Base-by-base conservation (phyloP, 2,888 invertebrate genomes). In the Buathra laborator region DNA sequence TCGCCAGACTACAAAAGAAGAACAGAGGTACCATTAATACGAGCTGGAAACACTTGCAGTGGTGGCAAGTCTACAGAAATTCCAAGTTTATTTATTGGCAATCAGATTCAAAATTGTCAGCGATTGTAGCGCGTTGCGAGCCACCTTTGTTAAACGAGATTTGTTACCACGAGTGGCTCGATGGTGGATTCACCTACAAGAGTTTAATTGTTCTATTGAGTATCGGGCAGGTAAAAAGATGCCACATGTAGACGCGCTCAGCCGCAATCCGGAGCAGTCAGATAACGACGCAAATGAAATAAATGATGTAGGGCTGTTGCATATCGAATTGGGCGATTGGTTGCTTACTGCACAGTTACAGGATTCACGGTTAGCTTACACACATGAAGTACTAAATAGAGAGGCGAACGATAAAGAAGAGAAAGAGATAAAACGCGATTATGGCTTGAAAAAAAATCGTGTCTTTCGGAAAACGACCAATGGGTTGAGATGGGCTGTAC, bases 1-100 rank as follows among this genome's bases (percentile, higher is more conserved):
- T 53, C 87, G 91, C 5, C 91, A 90, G 66, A 90, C 92, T 0
- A 89, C 89, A 0, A 82, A 77, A 1, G 86, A 89, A 1, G 94
- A 94, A 85, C 74, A 80, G 19, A 90, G 88, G 46, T 93, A 92
- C 46, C 91, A 91, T 59, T 90, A 90, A 0, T 92, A 91, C 43
- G 94, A 94, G 53, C 78, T 91, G 12, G 92, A 94, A 75, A 89
- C 89, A 1, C 84, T 94, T 12, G 93, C 93, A 0, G 89, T 93
- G 0, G 90, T 93, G 0, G 89, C 87, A 67, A 87, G 89, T 9
- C 53, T 93, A 0, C 81, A 88, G 24, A 90, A 91, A 72, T 93
- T 93, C 82, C 85, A 92, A 9, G 87, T 87, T 0, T 94, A 93
- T 80, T 51, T 94, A n/a, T 10, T 91, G 10, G 91, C 90, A 1